A percentile compares a stretch with the other conserved stretches of the same genome.
Evolutionary conservation across 1,140 invertebrate genomes (phyloP).

Genomic region (Ectropis grisescens): DNA sequence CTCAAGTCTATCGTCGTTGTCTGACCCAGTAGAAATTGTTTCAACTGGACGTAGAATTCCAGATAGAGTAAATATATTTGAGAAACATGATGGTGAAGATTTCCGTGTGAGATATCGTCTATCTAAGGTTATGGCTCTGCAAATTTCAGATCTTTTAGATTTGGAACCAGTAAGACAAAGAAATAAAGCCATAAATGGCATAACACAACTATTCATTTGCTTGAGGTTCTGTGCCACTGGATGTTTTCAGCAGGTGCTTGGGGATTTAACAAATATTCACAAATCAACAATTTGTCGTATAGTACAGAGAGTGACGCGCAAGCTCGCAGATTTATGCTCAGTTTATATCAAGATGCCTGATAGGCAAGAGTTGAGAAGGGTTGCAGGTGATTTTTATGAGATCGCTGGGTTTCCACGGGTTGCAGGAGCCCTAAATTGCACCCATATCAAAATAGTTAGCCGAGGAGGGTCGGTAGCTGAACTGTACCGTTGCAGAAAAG

Average conservation of each 20-base stretch:
- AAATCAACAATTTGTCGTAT: constrained; percentile 7
- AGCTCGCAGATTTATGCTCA: not conserved
- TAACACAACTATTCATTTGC: constrained; percentile 17
- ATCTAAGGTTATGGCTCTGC: too few species aligned
- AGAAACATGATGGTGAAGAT: too few species aligned
- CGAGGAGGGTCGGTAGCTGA: constrained; percentile 19
- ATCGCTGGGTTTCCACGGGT: constrained; percentile 37
- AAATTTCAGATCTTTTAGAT: too few species aligned
- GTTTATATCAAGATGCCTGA: constrained; percentile 5
- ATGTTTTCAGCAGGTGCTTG: not conserved
- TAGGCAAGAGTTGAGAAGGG: not conserved
- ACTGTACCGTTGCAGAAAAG: constrained; percentile 1
- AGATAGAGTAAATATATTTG: too few species aligned
- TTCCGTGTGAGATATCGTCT: too few species aligned
- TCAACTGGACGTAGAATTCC: too few species aligned
- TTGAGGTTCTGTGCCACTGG: constrained; percentile 5
- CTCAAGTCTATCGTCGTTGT: too few species aligned
- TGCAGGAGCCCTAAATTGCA: constrained; percentile 51
- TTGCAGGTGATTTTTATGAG: constrained; percentile 4
- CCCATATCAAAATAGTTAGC: constrained; percentile 34
- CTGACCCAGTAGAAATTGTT: too few species aligned
- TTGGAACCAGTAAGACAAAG: not conserved
- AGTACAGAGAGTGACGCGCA: constrained; percentile 1
- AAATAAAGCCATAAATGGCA: constrained; percentile 2
- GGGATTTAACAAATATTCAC: constrained; percentile 2